Evolutionary conservation across 2,113 vertebrate genomes (phyloP).

Genomic region (Toxostoma redivivum): DNA sequence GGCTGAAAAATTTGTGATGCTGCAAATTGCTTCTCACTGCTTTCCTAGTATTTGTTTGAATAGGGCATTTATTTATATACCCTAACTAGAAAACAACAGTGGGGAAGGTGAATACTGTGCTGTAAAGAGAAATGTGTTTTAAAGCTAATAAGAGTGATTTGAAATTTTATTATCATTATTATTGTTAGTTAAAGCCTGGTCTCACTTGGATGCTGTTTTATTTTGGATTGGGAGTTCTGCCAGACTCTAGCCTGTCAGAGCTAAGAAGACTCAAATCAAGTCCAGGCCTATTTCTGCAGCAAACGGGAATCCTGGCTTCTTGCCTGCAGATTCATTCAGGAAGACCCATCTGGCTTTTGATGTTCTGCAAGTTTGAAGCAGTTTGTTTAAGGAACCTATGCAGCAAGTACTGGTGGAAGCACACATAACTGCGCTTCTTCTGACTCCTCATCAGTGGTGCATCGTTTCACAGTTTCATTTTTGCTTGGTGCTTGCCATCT

Average conservation of each 20-base stretch:
- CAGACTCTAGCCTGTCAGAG: conserved; percentile 71
- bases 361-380: conserved; percentile 68
- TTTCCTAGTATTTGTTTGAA: not conserved
- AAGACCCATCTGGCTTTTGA: conserved; percentile 75
- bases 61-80: not conserved
- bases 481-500: conserved; percentile 21
- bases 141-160: conserved; percentile 43
- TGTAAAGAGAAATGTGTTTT: not conserved
- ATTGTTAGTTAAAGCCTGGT: conserved; percentile 52
- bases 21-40: not conserved
- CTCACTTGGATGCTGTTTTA: conserved; percentile 69
- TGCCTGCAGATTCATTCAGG: conserved; percentile 70
- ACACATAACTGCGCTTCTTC: conserved; percentile 15
- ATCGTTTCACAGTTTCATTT: conserved; percentile 10
- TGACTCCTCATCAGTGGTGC: not conserved
- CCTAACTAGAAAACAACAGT: not conserved
- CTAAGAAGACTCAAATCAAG: conserved; percentile 74
- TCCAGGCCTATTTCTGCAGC: conserved; percentile 74
- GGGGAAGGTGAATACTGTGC: not conserved
- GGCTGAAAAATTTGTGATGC: not conserved
- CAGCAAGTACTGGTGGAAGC: conserved; percentile 23
- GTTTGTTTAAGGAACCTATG: conserved; percentile 71
- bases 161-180: conserved; percentile 13
- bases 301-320: conserved; percentile 64
- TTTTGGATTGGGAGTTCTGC: conserved; percentile 67